These are phyloP conservation scores for Adelphocoris suturalis DNA, from an alignment of 2,888 invertebrate species.

Conservation along the genomic window DNA sequence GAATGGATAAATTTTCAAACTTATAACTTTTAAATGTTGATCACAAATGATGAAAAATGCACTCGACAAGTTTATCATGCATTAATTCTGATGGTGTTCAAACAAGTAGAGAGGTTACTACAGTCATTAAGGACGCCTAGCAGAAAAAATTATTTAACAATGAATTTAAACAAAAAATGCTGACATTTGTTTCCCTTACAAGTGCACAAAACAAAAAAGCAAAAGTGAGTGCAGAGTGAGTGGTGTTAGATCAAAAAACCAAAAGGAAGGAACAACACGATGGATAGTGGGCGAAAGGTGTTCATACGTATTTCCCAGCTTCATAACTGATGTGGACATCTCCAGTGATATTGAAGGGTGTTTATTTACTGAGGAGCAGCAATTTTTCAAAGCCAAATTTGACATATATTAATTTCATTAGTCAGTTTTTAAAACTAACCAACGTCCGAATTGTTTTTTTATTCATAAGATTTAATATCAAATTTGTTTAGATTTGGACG, in stretches of 20 bases:
- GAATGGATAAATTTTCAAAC: too few relatives aligned
- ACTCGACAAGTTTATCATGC: neutral
- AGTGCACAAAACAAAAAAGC: neutral
- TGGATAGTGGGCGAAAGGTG: conserved; percentile 26
- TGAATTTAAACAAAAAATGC: neutral
- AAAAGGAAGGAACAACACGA: conserved; percentile 35
- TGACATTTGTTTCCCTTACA: neutral
- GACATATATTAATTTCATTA: too few relatives aligned
- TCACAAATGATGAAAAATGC: neutral
- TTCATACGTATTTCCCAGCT: conserved; percentile 24
- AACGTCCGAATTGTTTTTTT: too few relatives aligned
- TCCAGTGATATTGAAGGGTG: neutral
- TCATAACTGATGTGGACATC: neutral
- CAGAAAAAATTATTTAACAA: neutral
- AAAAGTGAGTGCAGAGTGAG: conserved; percentile 31
- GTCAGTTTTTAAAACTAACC: too few relatives aligned
- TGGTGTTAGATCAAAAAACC: conserved; percentile 12
- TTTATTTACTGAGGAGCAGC: neutral
- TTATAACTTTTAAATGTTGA: too few relatives aligned
- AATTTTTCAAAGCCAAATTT: neutral
- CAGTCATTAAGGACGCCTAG: neutral
- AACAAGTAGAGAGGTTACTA: neutral
- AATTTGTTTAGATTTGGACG: too few relatives aligned
- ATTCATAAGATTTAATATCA: too few relatives aligned
- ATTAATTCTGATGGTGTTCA: neutral